Base-by-base conservation (phyloP, 1,140 invertebrate genomes). In the Drosophila busckii region DNA sequence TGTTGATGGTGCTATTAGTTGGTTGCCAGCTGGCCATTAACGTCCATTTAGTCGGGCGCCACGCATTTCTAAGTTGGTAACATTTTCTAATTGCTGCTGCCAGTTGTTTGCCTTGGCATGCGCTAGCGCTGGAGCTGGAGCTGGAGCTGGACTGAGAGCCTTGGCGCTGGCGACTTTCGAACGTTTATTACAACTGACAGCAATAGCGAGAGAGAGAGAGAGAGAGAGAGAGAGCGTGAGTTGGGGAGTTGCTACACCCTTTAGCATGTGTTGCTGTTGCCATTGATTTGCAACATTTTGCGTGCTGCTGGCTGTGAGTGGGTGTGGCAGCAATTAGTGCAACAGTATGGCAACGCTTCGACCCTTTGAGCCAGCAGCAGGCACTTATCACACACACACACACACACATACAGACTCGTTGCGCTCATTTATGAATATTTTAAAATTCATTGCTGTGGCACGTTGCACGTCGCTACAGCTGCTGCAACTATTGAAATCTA, bases 11-110 rank as follows among this genome's bases (percentile, higher is more conserved):
- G 73, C 82, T 78, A 82, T 63, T 78, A 64, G 73, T 58, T 71
- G 73, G 73, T 68, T 68, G 68, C 55, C 58, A 62, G 73, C 59
- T 80, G 73, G 73, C 73, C 73, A 78, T 78, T 78, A 78, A 80
- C 73, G 75, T 78, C 73, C 73, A 78, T 78, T 78, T 78, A 80
- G 73, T 66, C 73, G 52, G 62, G 48, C 62, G 73, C 73, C 73
- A 78, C 73, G 73, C 73, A 78, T 78, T 78, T 78, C 73, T 80
- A 78, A 78, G 73, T 69, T 62, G 73, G 63, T 53, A 69, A 78
- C 73, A 78, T 78, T 78, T 78, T 78, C 73, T 80, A 80, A 78
- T 78, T 78, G 73, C 73, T 70, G 58, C 66, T 56, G 52, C 59
- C 59, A 62, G 52, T 56, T 54, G 49, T 54, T 46, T 6, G 23